These are phyloP conservation scores for Azorinus chamasolen DNA, from an alignment of 2,888 invertebrate genomes.

Conservation along the genomic window DNA sequence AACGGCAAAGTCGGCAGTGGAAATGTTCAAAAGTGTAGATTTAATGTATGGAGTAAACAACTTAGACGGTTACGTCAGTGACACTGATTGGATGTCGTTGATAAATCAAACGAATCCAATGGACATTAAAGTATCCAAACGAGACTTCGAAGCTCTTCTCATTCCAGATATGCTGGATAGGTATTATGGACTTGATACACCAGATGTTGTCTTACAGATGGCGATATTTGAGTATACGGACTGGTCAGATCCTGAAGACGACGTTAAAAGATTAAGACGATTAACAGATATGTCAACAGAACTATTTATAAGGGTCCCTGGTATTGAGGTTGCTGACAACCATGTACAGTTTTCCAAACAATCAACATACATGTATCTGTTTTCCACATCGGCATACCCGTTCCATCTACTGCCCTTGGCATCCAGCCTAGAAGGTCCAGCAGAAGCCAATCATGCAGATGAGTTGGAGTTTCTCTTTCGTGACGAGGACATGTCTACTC, in stretches of 20 bases:
- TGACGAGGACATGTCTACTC: slow-evolving; percentile 1
- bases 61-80: slow-evolving; percentile 13
- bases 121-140: slow-evolving; percentile 10
- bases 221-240: slow-evolving; percentile 38
- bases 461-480: slow-evolving; percentile 35
- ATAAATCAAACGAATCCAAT: slow-evolving; percentile 17
- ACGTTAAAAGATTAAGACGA: not conserved
- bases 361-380: slow-evolving; percentile 5
- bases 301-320: not conserved
- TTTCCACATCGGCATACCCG: not conserved
- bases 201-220: not conserved
- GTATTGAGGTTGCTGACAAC: slow-evolving; percentile 3
- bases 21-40: slow-evolving; percentile 21
- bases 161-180: slow-evolving; percentile 6
- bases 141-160: slow-evolving; percentile 10
- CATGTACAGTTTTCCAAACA: slow-evolving; percentile 1
- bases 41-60: slow-evolving; percentile 21
- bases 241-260: slow-evolving; percentile 25
- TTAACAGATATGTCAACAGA: slow-evolving; percentile 16
- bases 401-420: slow-evolving; percentile 7
- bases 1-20: not conserved
- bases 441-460: slow-evolving; percentile 25
- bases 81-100: slow-evolving; percentile 5
- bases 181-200: not conserved
- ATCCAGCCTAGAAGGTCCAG: slow-evolving; percentile 2